Conservation (phyloP, 2,888 invertebrate genomes). For the Acronicta leporina region DNA sequence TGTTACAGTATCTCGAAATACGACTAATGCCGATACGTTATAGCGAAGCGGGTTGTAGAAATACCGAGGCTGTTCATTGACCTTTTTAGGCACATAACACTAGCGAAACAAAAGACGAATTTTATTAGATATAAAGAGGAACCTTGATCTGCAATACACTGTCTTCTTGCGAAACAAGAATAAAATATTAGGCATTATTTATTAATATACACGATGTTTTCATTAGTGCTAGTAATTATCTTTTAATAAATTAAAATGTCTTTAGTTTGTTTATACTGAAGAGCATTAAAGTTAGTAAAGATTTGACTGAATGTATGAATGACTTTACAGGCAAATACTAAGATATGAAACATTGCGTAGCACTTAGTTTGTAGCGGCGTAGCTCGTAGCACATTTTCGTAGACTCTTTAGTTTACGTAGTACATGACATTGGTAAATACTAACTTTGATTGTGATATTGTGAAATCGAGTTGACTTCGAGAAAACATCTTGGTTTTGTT, state of each 20-base stretch:
- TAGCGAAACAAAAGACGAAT: conserved; percentile 86
- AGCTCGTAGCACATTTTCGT: conserved; percentile 53
- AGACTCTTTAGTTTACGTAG: conserved; percentile 43
- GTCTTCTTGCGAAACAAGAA: conserved; percentile 64
- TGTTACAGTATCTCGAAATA: conserved; percentile 61
- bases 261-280: background rate
- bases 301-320: conserved; percentile 1
- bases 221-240: background rate
- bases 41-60: conserved; percentile 76
- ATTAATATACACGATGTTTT: conserved; percentile 26
- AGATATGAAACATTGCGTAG: conserved; percentile 40
- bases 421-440: conserved; percentile 20
- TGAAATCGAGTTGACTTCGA: conserved; percentile 45
- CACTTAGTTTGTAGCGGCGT: conserved; percentile 49
- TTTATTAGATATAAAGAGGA: conserved; percentile 78
- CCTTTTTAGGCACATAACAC: conserved; percentile 87
- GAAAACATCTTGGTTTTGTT: conserved; percentile 60
- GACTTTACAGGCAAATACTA: conserved; percentile 6
- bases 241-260: background rate
- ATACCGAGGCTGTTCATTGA: conserved; percentile 89
- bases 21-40: conserved; percentile 69
- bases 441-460: conserved; percentile 34
- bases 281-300: conserved; percentile 17
- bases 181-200: conserved; percentile 35
- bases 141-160: conserved; percentile 81